Evolutionary conservation across 1,140 invertebrate species (phyloP), one percentile per base, ranked within the genome.

Genomic region (Battus philenor): DNA sequence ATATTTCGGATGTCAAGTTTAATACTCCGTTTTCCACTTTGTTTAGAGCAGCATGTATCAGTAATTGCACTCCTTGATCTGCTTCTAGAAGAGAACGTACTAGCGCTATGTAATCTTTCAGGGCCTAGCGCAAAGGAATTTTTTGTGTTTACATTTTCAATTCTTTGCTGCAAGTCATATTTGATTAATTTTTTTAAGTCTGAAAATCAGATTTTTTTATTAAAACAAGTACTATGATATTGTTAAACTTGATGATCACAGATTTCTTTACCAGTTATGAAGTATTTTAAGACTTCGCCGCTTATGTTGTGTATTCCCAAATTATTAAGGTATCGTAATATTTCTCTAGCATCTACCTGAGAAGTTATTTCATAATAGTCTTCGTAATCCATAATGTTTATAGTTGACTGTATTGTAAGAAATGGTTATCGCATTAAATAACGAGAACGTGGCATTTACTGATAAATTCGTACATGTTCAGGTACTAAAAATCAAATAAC

Each of bases 101-200:
- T 84, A 27, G 79, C 80, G 52, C 73, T 80, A 43, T 86, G 76
- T n/a, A 86, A 56, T 48, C 83, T 62, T 50, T 86, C 85, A 26
- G 70, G 70, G n/a, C 83, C 82, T 45, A 59, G 45, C 6, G 34
- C 64, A 56, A 54, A 59, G 50, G 54, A 54, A 46, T 20, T 56
- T 36, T 20, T 51, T 22, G 41, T 45, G 26, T 51, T 57, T 51
- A 30, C 51, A 30, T 12, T 53, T 56, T 58, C 67, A 24, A 59
- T 50, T 57, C 52, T 72, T 3, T 69, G 62, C 59, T 84, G 57
- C 17, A 82, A 32, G 45, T 90, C 89, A 70, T 89, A 86, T 60
- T 87, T 88, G 15, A 90, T 89, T 15, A 89, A 56, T 46, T 87
- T 88, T 60, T 89, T 89, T 22, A 90, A 68, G 79, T 90, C 89